A percentile compares a stretch with the other conserved stretches of the same genome.
Evolutionary conservation across 2,113 vertebrate genomes (phyloP).

Genomic region (Notarius quadriscutis): DNA sequence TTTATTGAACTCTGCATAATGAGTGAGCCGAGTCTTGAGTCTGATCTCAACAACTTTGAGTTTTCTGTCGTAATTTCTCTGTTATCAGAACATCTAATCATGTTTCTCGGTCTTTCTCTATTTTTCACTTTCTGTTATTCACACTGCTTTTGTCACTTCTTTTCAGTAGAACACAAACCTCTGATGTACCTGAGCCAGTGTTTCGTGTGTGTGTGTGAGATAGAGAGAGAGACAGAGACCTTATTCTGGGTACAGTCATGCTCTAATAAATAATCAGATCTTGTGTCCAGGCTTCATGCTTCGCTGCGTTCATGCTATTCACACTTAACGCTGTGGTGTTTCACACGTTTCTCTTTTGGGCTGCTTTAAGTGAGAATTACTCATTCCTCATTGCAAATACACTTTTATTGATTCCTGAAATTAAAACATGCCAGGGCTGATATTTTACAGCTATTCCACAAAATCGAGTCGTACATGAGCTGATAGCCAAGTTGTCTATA

Average conservation of each 20-base stretch:
- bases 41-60: neutral
- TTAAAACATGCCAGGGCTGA: neutral
- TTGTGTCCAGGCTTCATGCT: constrained; percentile 56
- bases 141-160: neutral
- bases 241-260: constrained; percentile 51
- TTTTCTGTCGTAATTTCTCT: neutral
- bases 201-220: neutral
- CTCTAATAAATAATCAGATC: constrained; percentile 60
- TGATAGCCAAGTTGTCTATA: too few relatives aligned
- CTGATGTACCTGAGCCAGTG: constrained; percentile 3
- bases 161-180: constrained; percentile 19
- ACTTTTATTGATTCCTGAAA: constrained; percentile 26
- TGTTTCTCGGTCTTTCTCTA: neutral
- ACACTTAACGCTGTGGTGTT: constrained; percentile 33
- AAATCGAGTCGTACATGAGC: too few relatives aligned
- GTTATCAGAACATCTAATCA: neutral
- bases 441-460: neutral
- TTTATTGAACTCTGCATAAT: neutral
- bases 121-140: neutral
- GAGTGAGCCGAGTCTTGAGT: neutral
- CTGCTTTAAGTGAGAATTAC: constrained; percentile 34
- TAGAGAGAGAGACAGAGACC: neutral
- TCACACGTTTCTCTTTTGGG: constrained; percentile 35
- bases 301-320: constrained; percentile 51
- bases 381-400: constrained; percentile 2